Conservation (phyloP, 2,113 vertebrate species). For the Butastur rufipennis region DNA sequence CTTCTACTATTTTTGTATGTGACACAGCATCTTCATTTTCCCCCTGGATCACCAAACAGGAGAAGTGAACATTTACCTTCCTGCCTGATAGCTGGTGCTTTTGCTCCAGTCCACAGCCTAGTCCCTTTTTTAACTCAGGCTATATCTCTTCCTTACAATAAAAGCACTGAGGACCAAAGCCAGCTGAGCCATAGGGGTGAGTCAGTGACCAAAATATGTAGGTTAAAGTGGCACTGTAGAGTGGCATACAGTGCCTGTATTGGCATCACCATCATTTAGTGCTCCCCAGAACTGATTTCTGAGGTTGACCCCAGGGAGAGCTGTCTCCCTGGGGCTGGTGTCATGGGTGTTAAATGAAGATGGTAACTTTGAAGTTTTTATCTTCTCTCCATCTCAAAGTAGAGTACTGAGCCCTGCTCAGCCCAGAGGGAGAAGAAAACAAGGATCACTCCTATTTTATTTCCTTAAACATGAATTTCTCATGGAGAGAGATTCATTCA, state of each 20-base stretch:
- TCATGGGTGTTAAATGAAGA: background rate
- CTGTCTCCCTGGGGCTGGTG: background rate
- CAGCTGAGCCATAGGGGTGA: background rate
- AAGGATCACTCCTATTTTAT: background rate
- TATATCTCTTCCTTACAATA: background rate
- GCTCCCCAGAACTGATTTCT: background rate
- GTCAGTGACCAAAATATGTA: background rate
- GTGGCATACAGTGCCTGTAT: background rate
- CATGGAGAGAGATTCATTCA: background rate
- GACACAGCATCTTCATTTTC: background rate
- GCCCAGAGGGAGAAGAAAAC: background rate
- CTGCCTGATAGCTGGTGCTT: background rate
- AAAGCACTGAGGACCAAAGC: background rate
- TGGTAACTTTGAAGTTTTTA: background rate
- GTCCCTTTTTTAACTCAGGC: background rate
- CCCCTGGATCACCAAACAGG: background rate
- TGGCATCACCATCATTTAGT: background rate
- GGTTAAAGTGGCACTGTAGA: background rate
- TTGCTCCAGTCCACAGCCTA: background rate
- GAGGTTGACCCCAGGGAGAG: background rate
- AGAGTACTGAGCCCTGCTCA: background rate
- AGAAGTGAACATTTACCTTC: background rate
- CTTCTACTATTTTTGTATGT: background rate
- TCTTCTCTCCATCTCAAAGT: background rate
- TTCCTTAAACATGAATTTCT: background rate